A percentile compares a stretch with the other conserved stretches of the same genome.
Conservation (phyloP, 2,113 vertebrate species). For the Rousettus leschenaultii region DNA sequence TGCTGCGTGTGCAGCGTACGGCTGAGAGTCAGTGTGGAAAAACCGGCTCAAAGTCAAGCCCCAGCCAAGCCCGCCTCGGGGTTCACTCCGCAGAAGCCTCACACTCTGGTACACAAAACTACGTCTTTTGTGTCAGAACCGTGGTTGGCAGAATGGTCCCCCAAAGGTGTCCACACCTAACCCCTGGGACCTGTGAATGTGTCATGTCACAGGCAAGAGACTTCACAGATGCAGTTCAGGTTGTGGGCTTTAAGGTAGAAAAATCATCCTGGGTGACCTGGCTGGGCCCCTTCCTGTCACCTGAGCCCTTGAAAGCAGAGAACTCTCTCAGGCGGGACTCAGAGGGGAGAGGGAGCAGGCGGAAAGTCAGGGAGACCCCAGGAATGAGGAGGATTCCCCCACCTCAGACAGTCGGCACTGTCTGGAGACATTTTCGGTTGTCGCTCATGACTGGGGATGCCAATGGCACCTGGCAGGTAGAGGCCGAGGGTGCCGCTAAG, state of each 20-base stretch:
- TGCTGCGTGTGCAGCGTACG: rapidly evolving
- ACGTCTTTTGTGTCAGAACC: not conserved
- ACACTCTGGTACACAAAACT: rapidly evolving
- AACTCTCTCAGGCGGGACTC: not conserved
- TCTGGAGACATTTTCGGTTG: not conserved
- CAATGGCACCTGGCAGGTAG: rapidly evolving
- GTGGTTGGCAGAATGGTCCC: not conserved
- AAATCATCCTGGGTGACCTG: not conserved
- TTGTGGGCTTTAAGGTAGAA: not conserved
- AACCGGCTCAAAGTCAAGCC: not conserved
- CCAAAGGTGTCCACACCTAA: not conserved
- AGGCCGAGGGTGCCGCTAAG: not conserved
- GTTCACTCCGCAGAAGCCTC: not conserved
- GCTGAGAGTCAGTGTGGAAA: not conserved
- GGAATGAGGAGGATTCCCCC: no score
- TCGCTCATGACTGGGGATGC: not conserved
- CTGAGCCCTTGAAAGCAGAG: not conserved
- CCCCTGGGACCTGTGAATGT: rapidly evolving
- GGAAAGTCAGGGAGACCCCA: not conserved
- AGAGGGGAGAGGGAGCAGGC: not conserved
- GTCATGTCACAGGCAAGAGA: not conserved
- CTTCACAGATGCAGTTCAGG: not conserved
- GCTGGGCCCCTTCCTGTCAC: not conserved
- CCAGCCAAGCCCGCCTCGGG: not conserved
- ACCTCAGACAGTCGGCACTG: no score